These are phyloP conservation scores for Meloidogyne hapla DNA, from an alignment of 1,140 invertebrate species.

Conservation along the genomic window DNA sequence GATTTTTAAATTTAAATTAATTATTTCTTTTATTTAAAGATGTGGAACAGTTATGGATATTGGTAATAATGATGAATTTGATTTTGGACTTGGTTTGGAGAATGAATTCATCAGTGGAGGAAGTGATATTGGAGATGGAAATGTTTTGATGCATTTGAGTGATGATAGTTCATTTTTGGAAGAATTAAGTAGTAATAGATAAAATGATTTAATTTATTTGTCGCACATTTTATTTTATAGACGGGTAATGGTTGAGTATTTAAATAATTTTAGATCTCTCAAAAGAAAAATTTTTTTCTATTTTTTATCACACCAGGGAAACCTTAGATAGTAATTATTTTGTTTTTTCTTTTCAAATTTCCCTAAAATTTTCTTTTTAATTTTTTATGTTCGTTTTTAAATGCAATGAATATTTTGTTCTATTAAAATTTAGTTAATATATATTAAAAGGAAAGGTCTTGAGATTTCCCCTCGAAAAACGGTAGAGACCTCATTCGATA, in stretches of 20 bases:
- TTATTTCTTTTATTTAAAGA: background rate
- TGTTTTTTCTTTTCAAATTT: no score
- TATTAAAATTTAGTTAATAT: no score
- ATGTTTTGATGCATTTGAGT: background rate
- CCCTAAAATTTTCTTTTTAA: no score
- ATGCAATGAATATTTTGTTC: no score
- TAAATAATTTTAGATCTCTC: background rate
- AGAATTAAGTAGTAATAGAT: background rate
- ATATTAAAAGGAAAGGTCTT: no score
- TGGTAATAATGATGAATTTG: background rate
- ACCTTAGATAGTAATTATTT: no score
- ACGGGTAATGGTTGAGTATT: background rate
- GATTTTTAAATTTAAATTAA: background rate
- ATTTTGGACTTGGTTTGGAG: background rate
- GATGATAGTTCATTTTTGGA: background rate
- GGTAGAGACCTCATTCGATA: no score
- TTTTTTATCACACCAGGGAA: no score
- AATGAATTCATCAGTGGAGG: constrained; percentile 2
- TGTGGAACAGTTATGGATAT: constrained; percentile 2
- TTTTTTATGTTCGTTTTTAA: no score
- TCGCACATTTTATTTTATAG: background rate
- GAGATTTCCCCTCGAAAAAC: no score
- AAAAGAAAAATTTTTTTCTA: background rate
- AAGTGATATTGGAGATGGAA: background rate
- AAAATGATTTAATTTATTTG: background rate